A percentile compares a stretch with the other conserved stretches of the same genome.
phyloP scores from a whole-genome alignment of 2,113 vertebrate genomes.

The Piprites chloris region DNA sequence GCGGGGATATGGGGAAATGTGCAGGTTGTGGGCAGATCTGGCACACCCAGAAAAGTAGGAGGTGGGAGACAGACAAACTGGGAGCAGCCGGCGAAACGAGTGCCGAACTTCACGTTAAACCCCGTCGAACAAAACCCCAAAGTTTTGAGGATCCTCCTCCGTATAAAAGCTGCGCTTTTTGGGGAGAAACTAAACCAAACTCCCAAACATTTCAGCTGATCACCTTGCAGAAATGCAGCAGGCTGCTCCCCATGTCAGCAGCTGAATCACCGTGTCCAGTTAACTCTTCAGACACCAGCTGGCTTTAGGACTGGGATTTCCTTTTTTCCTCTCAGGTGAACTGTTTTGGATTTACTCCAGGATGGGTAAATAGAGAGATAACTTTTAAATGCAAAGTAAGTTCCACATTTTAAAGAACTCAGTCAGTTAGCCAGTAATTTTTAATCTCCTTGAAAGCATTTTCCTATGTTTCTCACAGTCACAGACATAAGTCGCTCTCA shows the following conservation, averaged over 20 bases:
- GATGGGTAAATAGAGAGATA: not conserved
- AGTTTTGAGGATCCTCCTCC: not conserved
- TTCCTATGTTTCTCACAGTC: not conserved
- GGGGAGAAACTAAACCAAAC: not conserved
- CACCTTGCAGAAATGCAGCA: not conserved
- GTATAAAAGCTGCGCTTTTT: not conserved
- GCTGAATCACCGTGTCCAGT: not conserved
- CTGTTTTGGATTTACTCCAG: not conserved
- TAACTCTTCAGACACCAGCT: constrained; percentile 2
- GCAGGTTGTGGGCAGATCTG: constrained; percentile 67
- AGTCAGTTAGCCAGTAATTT: not conserved
- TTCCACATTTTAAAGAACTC: not conserved
- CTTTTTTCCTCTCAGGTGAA: not conserved
- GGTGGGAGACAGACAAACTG: not conserved
- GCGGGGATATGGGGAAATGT: not conserved
- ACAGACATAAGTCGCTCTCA: not conserved
- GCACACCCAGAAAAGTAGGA: constrained; percentile 55
- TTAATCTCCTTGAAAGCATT: not conserved
- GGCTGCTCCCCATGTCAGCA: not conserved
- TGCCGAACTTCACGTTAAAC: not conserved
- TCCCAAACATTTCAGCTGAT: not conserved
- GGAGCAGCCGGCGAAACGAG: not conserved
- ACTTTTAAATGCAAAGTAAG: not conserved
- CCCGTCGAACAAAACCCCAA: not conserved
- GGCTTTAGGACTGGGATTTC: not conserved